Percentiles rank a stretch among this genome's conserved stretches.
Conservation (phyloP, 2,888 invertebrate genomes). For the Drosophila melanocephala region DNA sequence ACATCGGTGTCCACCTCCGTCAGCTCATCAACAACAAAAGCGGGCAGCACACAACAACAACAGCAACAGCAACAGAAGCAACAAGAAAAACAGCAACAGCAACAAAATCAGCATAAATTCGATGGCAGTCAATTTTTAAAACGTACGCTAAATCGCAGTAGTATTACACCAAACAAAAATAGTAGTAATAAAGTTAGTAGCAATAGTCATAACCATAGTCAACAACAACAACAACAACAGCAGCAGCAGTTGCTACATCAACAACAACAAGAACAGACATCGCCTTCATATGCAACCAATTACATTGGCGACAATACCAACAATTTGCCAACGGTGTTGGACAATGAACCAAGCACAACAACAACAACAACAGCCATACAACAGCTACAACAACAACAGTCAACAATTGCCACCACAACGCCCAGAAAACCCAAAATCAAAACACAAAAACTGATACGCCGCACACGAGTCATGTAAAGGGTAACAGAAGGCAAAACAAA, state of each 20-base stretch:
- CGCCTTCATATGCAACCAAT: slow-evolving; percentile 86
- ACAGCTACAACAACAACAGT: slow-evolving; percentile 47
- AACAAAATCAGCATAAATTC: slow-evolving; percentile 48
- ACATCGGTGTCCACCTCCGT: slow-evolving; percentile 66
- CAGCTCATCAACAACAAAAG: slow-evolving; percentile 50
- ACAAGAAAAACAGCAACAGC: slow-evolving; percentile 33
- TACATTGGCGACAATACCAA: slow-evolving; percentile 85
- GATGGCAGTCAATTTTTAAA: slow-evolving; percentile 80
- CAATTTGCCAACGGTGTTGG: slow-evolving; percentile 79
- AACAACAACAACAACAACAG: slow-evolving; percentile 49
- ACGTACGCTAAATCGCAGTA: slow-evolving; percentile 82
- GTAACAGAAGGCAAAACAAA: slow-evolving; percentile 10
- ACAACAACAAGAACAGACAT: slow-evolving; percentile 52
- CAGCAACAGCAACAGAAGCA: slow-evolving; percentile 29
- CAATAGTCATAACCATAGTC: slow-evolving; percentile 61
- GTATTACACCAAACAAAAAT: slow-evolving; percentile 69
- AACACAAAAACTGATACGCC: slow-evolving; percentile 84
- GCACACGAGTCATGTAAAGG: slow-evolving; percentile 80
- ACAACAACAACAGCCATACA: slow-evolving; percentile 42
- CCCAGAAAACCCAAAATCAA: slow-evolving; percentile 80
- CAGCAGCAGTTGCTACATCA: slow-evolving; percentile 35
- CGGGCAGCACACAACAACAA: slow-evolving; percentile 42
- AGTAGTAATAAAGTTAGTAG: slow-evolving; percentile 71
- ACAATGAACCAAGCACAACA: slow-evolving; percentile 59
- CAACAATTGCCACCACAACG: slow-evolving; percentile 56